Base-by-base conservation (phyloP, 2,888 invertebrate species). In the Dryadula phaetusa region DNA sequence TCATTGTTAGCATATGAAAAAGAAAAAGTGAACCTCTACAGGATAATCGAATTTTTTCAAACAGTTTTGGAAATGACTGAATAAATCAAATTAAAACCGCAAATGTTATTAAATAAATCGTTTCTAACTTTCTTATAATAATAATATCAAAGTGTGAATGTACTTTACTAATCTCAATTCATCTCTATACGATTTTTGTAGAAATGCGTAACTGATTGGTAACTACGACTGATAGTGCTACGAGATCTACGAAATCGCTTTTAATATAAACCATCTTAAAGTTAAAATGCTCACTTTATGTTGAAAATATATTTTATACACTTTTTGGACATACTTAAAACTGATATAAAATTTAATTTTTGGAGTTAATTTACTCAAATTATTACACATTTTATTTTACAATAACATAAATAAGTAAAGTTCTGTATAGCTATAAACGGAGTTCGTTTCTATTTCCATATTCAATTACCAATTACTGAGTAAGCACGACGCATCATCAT, bases 401-500 rank as follows among this genome's bases (percentile, higher is more conserved):
- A 37, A 37, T 12, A 2, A 37, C 8, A 12, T 22, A 22, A 22
- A 22, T 22, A 28, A n/a, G 8, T n/a, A 37, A 22, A 20, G 20
- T 60, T 22, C 20, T 3, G 18, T n/a, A 14, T 54, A 12, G 20
- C 54, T 18, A 37, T 10, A 16, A 32, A 32, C 25, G 25, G 4
- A 5, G 8, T n/a, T 18, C 32, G 46, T 56, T 63, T 60, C 42
- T 58, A 58, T 34, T 25, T 10, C 49, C 42, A 16, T 63, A 63
- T 56, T 67, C 34, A 58, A 63, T 63, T 63, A 52, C 32, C 63
- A 63, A 67, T 67, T 67, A 63, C 58, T 46, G 47, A 47, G 47
- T 58, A 65, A 63, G 56, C 60, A 61, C 49, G 40, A 66, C 37
- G 64, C 54, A 64, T 67, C 67, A 68, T 66, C 56, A 66, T 60